These are phyloP conservation scores for Drosophila affinis DNA, from an alignment of 2,888 invertebrate genomes.

Conservation along the genomic window DNA sequence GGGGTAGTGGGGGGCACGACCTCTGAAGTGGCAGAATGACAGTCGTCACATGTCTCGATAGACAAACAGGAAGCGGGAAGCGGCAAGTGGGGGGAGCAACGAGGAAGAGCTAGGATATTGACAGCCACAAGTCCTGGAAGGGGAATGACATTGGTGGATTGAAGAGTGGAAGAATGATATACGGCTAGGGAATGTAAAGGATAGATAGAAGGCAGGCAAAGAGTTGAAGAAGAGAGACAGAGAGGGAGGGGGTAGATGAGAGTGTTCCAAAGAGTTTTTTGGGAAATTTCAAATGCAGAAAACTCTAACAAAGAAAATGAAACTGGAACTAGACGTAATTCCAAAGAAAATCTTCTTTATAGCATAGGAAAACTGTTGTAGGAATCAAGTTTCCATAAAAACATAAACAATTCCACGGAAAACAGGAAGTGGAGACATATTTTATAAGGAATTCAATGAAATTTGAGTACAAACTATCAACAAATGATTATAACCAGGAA, in stretches of 20 bases:
- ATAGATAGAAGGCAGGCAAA: neutral
- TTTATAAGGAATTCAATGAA: neutral
- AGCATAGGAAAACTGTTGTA: neutral
- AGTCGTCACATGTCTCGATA: constrained; percentile 61
- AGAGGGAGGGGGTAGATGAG: neutral
- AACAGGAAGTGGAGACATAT: neutral
- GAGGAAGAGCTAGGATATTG: constrained; percentile 51
- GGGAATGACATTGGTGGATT: neutral
- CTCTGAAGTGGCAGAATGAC: constrained; percentile 41
- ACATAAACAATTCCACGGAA: neutral
- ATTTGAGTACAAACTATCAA: neutral
- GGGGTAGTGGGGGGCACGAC: neutral
- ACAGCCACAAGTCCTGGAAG: constrained; percentile 43
- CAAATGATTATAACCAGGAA: neutral
- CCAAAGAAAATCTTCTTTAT: neutral
- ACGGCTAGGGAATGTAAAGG: neutral
- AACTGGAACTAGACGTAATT: neutral
- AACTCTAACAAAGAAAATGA: neutral
- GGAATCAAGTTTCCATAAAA: neutral
- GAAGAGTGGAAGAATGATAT: neutral
- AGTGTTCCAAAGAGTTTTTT: neutral
- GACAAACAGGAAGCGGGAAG: constrained; percentile 38
- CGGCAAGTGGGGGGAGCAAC: neutral
- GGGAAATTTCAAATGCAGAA: no score
- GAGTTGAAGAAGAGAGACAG: no score